phyloP scores from a whole-genome alignment of 2,888 invertebrate species.

The Drosophila hamatofila region DNA sequence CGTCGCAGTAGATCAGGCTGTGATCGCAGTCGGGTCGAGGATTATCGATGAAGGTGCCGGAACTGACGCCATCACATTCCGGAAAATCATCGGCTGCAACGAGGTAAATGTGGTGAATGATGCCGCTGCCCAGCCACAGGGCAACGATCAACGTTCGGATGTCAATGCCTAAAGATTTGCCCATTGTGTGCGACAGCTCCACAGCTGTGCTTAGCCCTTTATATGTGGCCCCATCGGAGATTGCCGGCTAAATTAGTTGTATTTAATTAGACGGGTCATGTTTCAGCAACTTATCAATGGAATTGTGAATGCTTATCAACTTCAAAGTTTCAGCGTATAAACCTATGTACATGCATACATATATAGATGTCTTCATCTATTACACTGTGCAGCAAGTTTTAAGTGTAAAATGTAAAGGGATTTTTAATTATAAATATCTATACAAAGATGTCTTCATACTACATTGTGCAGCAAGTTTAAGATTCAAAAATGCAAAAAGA shows the following conservation, averaged over 20 bases:
- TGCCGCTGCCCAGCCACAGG: background rate
- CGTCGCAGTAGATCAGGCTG: conserved; percentile 52
- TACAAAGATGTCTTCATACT: no score
- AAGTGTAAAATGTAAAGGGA: no score
- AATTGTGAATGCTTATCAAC: conserved; percentile 49
- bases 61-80: conserved; percentile 28
- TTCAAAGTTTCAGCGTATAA: conserved; percentile 37
- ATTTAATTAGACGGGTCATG: conserved; percentile 70
- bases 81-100: conserved; percentile 29
- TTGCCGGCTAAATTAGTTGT: conserved; percentile 59
- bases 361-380: background rate
- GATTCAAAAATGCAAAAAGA: no score
- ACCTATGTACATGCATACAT: background rate
- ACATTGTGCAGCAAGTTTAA: no score
- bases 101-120: no score
- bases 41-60: conserved; percentile 31
- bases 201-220: conserved; percentile 61
- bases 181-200: conserved; percentile 55
- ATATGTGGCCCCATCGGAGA: conserved; percentile 44
- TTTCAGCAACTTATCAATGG: conserved; percentile 56
- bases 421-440: no score
- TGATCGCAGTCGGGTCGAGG: conserved; percentile 46
- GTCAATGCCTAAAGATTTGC: conserved; percentile 45
- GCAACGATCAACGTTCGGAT: conserved; percentile 29
- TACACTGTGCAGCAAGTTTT: background rate